Evolutionary conservation across 2,797 vertebrate genomes (phyloP), one percentile per base, ranked within the genome.

Genomic region (Girardinus metallicus): DNA sequence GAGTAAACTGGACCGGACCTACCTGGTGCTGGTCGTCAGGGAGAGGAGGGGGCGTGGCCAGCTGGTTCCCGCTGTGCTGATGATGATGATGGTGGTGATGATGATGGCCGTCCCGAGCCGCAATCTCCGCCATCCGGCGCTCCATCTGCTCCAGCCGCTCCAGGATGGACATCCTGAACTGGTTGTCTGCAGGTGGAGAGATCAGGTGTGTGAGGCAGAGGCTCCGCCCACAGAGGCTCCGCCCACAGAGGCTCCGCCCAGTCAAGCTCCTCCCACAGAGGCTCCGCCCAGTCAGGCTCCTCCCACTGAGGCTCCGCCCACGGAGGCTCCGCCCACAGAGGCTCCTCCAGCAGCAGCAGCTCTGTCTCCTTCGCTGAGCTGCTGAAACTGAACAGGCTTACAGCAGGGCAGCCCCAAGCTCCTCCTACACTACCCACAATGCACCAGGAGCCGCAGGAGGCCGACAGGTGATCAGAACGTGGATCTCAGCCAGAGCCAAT

Each of bases 111-210:
- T 89, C 85, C 0, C 85, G 82, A 41, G 95, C 91, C 0, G 95
- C 93, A 87, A 97, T 97, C 66, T 97, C 96, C 0, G 95, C 95
- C 96, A 97, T 96, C 15, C 97, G 93, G 8, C 95, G 96, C 95
- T 98, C 97, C 97, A 98, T 97, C 95, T 98, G 97, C 90, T 98
- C 97, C 83, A 98, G 88, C 0, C 97, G 96, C 92, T 98, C 97
- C 91, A 98, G 91, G 85, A 98, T 98, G 62, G 97, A 98, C 97
- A 98, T 97, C 86, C 97, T 94, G 93, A 98, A 98, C 95, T 98
- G 97, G 86, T 97, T 97, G 91, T 98, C 97, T 98, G 90, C 41
- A 81, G 36, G 34, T 7, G 62, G 34, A 74, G 39, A 82, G 1
- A 44, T 36, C 51, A 72, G 1, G 51, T 47, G 53, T 31, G 31